phyloP scores from a whole-genome alignment of 2,797 vertebrate species.

The Coccyzus lansbergi region DNA sequence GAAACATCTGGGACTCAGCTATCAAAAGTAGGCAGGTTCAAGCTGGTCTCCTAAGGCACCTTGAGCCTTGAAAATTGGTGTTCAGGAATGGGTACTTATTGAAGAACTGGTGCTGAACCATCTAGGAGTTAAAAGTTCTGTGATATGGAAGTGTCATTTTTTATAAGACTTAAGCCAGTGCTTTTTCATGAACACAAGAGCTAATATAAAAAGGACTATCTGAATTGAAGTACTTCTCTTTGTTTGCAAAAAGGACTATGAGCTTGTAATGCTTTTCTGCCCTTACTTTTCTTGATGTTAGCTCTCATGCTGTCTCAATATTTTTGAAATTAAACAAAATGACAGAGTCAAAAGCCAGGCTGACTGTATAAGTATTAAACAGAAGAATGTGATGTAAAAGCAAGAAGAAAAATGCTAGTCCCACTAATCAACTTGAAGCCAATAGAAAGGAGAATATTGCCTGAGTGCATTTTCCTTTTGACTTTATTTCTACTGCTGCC shows the following conservation, averaged over 20 bases:
- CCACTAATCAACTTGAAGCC: not conserved
- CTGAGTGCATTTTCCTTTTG: not conserved
- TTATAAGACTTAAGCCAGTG: not conserved
- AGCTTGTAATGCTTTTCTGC: not conserved
- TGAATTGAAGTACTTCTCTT: not conserved
- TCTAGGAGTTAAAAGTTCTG: not conserved
- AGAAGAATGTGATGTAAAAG: not conserved
- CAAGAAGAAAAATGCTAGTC: not conserved
- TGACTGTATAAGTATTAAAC: not conserved
- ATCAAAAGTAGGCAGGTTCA: not conserved
- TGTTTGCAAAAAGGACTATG: not conserved
- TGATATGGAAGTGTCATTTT: not conserved
- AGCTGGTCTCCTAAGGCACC: not conserved
- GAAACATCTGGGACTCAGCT: not conserved
- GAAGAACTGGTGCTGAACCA: not conserved
- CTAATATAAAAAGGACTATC: not conserved
- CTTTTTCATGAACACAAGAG: not conserved
- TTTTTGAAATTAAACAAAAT: not conserved
- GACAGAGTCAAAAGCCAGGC: not conserved
- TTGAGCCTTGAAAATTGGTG: not conserved
- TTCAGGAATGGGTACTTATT: not conserved
- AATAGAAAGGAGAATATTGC: not conserved
- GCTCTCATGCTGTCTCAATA: not conserved
- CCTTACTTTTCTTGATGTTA: not conserved
- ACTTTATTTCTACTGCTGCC: not conserved